phyloP scores from a whole-genome alignment of 2,113 vertebrate species.

The Sminthopsis crassicaudata region DNA sequence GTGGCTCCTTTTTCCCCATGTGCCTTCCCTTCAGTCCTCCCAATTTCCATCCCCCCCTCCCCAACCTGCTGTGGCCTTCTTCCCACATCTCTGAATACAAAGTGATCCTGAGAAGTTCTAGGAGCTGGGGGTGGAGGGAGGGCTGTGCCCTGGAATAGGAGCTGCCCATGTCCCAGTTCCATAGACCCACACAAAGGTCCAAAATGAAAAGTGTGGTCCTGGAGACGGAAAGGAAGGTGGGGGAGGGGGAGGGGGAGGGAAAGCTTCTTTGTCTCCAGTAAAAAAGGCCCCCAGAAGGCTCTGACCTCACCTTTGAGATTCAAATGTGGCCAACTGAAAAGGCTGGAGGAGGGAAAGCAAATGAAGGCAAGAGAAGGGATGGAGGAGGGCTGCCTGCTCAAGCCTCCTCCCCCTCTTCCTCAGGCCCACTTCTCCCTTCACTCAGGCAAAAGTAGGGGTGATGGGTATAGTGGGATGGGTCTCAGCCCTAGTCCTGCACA shows the following conservation, averaged over 20 bases:
- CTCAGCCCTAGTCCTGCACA: neutral
- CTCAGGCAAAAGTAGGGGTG: neutral
- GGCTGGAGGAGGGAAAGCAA: neutral
- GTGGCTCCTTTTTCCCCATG: neutral
- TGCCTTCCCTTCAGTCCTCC: neutral
- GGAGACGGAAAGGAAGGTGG: neutral
- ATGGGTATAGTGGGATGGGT: neutral
- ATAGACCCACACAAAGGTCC: neutral
- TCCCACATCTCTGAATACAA: neutral
- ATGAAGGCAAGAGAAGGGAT: neutral
- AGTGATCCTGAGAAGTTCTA: neutral
- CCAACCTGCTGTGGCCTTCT: neutral
- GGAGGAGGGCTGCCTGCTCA: neutral
- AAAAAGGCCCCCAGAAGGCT: neutral
- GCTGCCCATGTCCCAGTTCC: neutral
- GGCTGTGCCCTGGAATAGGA: neutral
- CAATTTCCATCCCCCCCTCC: neutral
- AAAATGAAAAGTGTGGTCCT: neutral
- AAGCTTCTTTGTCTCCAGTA: neutral
- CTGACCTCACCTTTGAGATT: slow-evolving; percentile 1
- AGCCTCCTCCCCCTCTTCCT: neutral
- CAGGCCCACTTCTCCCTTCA: neutral
- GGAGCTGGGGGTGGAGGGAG: neutral
- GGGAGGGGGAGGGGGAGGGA: neutral
- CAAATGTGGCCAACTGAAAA: slow-evolving; percentile 1